These are phyloP conservation scores for Loripinus fragilis DNA, from an alignment of 2,888 invertebrate species.

Conservation along the genomic window DNA sequence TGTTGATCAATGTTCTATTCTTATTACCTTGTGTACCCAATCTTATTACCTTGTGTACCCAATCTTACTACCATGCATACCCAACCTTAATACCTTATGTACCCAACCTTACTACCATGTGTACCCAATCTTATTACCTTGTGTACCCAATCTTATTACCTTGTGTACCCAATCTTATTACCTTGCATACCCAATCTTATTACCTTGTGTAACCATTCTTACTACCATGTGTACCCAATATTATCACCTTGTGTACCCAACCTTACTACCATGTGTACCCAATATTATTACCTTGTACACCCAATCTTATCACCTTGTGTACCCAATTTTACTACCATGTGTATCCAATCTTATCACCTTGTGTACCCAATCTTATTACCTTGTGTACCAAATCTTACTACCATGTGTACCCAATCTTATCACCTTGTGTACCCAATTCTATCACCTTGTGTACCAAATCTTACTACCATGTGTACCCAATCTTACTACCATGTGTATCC, in stretches of 20 bases:
- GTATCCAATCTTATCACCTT: slow-evolving; percentile 98
- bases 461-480: too few species aligned
- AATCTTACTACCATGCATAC: slow-evolving; percentile 95
- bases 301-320: slow-evolving; percentile 98
- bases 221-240: slow-evolving; percentile 94
- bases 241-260: slow-evolving; percentile 99
- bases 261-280: slow-evolving; percentile 95
- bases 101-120: too few species aligned
- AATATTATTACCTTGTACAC: slow-evolving; percentile 97
- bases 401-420: too few species aligned
- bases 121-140: too few species aligned
- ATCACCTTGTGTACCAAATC: slow-evolving; percentile 95
- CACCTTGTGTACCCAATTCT: slow-evolving; percentile 99
- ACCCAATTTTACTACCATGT: slow-evolving; percentile 96
- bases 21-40: too few species aligned
- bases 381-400: too few species aligned
- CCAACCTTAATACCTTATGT: slow-evolving; percentile 98
- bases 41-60: too few species aligned
- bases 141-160: too few species aligned
- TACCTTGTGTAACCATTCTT: slow-evolving; percentile 99
- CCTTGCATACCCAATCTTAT: slow-evolving; percentile 95
- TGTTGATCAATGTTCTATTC: too few species aligned
- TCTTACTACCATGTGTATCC: too few species aligned
- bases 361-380: too few species aligned
- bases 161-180: slow-evolving; percentile 99